Conservation (phyloP, 2,888 invertebrate species). For the Scelioninae gen. 1 region DNA sequence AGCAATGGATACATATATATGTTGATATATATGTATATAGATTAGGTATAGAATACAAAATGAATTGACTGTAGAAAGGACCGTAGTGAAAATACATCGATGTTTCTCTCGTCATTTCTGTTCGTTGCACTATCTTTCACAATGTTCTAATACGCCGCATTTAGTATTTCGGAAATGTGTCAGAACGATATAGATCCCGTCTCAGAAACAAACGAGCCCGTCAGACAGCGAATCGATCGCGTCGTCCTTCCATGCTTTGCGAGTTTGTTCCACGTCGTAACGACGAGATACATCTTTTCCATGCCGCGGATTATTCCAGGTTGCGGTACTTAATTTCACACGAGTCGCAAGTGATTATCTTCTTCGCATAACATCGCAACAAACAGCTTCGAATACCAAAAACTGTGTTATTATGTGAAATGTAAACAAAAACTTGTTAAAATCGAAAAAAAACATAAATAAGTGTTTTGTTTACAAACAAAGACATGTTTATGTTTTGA, state of each 20-base stretch:
- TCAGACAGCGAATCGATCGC: slow-evolving; percentile 53
- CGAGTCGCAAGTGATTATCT: slow-evolving; percentile 57
- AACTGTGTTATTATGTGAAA: too few relatives aligned
- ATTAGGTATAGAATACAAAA: slow-evolving; percentile 83
- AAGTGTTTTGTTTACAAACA: too few relatives aligned
- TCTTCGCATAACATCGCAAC: slow-evolving; percentile 37
- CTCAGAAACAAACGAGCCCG: slow-evolving; percentile 48
- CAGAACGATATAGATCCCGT: slow-evolving; percentile 39
- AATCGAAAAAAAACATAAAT: too few relatives aligned
- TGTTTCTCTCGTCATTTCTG: slow-evolving; percentile 75
- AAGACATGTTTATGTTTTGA: too few relatives aligned
- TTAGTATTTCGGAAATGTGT: slow-evolving; percentile 55
- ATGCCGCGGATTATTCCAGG: slow-evolving; percentile 25
- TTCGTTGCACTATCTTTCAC: slow-evolving; percentile 70
- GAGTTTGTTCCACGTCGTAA: slow-evolving; percentile 42
- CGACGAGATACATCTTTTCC: slow-evolving; percentile 55
- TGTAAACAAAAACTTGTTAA: too few relatives aligned
- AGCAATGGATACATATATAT: slow-evolving; percentile 81
- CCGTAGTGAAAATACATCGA: slow-evolving; percentile 84
- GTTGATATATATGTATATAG: slow-evolving; percentile 69
- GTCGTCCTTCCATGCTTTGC: slow-evolving; percentile 35
- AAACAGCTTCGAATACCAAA: slow-evolving; percentile 20
- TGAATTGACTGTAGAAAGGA: slow-evolving; percentile 84
- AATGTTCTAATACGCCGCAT: slow-evolving; percentile 49
- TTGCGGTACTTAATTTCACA: slow-evolving; percentile 46